Evolutionary conservation across 2,888 invertebrate species (phyloP).

Genomic region (Drosophila borborema): DNA sequence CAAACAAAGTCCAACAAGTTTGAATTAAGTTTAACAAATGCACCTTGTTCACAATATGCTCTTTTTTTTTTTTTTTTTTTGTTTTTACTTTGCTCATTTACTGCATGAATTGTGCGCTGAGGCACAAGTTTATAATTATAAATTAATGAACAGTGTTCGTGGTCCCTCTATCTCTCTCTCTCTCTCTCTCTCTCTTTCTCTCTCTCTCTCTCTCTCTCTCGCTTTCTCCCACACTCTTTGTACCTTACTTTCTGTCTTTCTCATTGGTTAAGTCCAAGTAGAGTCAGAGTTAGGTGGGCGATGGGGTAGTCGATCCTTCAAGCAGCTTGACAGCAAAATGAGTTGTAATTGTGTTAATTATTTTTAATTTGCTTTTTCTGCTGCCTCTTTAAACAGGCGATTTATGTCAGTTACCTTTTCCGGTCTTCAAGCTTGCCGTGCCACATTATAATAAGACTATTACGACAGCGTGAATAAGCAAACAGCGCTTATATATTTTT

Average conservation of each 20-base stretch:
- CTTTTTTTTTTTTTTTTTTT: neutral
- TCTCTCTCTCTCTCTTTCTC: conserved; percentile 10
- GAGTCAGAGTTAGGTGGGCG: conserved; percentile 12
- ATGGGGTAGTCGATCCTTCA: conserved; percentile 44
- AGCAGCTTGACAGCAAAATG: conserved; percentile 63
- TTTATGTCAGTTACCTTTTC: conserved; percentile 65
- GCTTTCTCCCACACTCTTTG: neutral
- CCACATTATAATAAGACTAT: conserved; percentile 29
- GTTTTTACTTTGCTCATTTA: conserved; percentile 33
- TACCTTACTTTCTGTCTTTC: neutral
- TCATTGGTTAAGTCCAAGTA: conserved; percentile 14
- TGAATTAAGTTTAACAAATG: conserved; percentile 4
- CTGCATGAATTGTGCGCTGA: conserved; percentile 52
- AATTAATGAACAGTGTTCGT: conserved; percentile 70
- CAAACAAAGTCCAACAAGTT: neutral
- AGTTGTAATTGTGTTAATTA: conserved; percentile 71
- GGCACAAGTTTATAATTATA: conserved; percentile 75
- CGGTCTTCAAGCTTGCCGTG: conserved; percentile 31
- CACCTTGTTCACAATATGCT: conserved; percentile 24
- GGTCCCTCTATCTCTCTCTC: conserved; percentile 11
- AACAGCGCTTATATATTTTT: conserved; percentile 16
- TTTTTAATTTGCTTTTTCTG: conserved; percentile 67
- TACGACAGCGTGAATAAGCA: conserved; percentile 23
- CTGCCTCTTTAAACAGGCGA: conserved; percentile 56
- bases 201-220: neutral